Base-by-base conservation (phyloP, 64 coral and sea anemone genomes). In the Actinia equina region DNA sequence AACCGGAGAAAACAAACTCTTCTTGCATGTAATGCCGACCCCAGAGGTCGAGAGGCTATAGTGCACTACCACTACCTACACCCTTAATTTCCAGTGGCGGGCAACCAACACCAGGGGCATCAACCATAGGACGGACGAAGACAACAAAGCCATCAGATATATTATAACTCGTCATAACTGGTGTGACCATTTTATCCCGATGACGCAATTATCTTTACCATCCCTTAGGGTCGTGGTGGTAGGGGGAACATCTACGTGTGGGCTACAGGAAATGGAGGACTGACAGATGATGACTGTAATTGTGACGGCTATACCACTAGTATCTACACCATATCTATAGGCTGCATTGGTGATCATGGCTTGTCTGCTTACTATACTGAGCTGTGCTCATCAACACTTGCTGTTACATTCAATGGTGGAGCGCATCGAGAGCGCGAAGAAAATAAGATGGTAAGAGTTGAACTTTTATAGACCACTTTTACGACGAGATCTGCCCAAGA, bases 221-320 rank as follows among this genome's bases (percentile, higher is more conserved):
- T n/a, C n/a, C n/a, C 76, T 0, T 76, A 93, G 95, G 95, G 95
- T 80, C 91, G 91, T 56, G 88, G 82, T 23, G 95, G 95, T 1
- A 96, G 93, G 59, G 94, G 94, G 22, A 96, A 93, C 71, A 90
- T 96, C 83, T 95, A 85, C 27, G 93, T 95, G 14, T 95, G 93
- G 93, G 93, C 93, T 44, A 95, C 93, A 49, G 93, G 93, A 16
- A 95, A 95, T 89, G 93, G 93, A 14, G 93, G 93, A 53, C 89
- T 95, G n/a, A 95, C 94, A 87, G 94, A 92, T 77, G 90, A 95
- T 55, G 94, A 92, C 77, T 92, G 94, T 65, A 92, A 95, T 54
- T 95, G 94, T 59, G 94, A 95, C 84, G 94, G 94, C 0, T 95
- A 95, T 46, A 95, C 94, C 16, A 95, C 94, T 22, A 95, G 94